These are phyloP conservation scores for Eupeodes luniger DNA, from an alignment of 2,888 invertebrate species.

Conservation along the genomic window DNA sequence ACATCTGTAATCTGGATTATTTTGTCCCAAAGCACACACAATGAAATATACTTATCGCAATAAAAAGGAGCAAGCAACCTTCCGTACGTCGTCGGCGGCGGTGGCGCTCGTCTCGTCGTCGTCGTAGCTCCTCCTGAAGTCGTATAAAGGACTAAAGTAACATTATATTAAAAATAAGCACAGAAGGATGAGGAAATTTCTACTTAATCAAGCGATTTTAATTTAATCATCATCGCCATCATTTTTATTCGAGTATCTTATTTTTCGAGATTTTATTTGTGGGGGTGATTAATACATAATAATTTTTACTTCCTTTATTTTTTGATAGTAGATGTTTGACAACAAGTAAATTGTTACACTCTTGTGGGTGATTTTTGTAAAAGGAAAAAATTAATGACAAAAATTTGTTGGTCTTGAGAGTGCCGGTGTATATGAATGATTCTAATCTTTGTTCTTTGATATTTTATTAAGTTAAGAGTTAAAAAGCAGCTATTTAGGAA, in stretches of 20 bases:
- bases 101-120: no score
- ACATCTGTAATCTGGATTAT: conserved; percentile 46
- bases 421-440: no score
- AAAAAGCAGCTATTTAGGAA: no score
- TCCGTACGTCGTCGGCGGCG: neutral
- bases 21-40: neutral
- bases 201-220: conserved; percentile 69
- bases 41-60: conserved; percentile 37
- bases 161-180: conserved; percentile 28
- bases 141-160: neutral
- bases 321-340: neutral
- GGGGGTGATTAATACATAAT: conserved; percentile 58
- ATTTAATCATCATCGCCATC: conserved; percentile 58
- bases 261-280: conserved; percentile 15
- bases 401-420: no score
- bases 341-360: neutral
- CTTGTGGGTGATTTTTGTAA: neutral
- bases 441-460: no score
- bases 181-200: conserved; percentile 37
- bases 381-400: neutral
- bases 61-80: conserved; percentile 15
- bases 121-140: no score
- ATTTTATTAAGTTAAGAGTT: no score
- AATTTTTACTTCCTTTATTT: conserved; percentile 48
- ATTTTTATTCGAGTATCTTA: conserved; percentile 13